phyloP scores from a whole-genome alignment of 1,140 invertebrate genomes.

The Coenobita brevimanus region DNA sequence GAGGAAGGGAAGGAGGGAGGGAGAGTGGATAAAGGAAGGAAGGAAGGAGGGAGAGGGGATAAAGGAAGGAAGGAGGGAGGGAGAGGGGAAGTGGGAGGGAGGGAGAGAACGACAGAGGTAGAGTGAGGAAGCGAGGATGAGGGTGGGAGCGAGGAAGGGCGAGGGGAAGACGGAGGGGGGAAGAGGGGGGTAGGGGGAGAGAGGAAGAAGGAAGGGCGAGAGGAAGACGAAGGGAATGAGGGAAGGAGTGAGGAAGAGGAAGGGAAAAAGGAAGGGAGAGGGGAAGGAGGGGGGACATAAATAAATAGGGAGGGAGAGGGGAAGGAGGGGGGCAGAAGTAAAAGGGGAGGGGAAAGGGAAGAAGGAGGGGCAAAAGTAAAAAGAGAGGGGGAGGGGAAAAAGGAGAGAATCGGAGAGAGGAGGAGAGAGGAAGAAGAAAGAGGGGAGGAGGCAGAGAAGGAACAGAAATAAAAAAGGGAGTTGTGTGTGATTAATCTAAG shows the following conservation, averaged over 20 bases:
- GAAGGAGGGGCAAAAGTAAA: neutral
- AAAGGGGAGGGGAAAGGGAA: too few species aligned
- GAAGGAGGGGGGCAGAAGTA: too few species aligned
- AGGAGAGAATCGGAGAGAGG: neutral
- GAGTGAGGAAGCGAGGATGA: neutral
- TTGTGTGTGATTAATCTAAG: too few species aligned
- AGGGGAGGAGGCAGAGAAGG: neutral
- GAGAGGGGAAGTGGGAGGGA: neutral
- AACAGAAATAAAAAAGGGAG: too few species aligned
- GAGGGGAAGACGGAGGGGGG: neutral
- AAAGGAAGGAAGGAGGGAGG: too few species aligned
- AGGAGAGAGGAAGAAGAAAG: too few species aligned
- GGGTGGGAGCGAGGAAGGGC: neutral
- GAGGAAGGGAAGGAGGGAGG: too few species aligned
- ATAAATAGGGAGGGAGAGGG: too few species aligned
- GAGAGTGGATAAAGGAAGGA: too few species aligned
- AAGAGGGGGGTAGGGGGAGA: neutral
- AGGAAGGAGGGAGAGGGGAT: too few species aligned
- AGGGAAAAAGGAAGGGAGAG: neutral
- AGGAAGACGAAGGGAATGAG: neutral
- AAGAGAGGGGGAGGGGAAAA: neutral
- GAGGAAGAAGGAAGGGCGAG: constrained; percentile 3
- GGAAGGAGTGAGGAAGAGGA: too few species aligned
- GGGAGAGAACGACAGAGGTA: neutral
- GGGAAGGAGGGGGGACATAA: too few species aligned